Evolutionary conservation across 2,113 vertebrate genomes (phyloP), one percentile per base, ranked within the genome.

Genomic region (Pygoscelis adeliae): DNA sequence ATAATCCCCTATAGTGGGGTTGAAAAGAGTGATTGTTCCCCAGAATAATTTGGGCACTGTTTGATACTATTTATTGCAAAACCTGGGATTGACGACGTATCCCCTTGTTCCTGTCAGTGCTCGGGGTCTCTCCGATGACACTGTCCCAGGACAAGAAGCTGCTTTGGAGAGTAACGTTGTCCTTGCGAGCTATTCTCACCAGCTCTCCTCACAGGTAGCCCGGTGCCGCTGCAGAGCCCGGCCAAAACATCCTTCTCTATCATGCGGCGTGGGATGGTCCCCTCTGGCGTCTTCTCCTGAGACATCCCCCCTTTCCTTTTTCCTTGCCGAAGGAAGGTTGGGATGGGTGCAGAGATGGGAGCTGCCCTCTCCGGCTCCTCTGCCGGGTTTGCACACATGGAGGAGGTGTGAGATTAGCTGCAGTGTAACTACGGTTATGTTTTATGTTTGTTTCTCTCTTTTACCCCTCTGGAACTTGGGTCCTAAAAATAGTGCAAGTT

Each of bases 401-500:
- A 3, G 38, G 66, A 93, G 65, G 73, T 65, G 67, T 25, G 80
- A 65, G 70, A n/a, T 21, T 4, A 20, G 72, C 73, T 32, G 53
- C 55, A 2, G 59, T 9, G 65, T 32, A 58, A 11, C 80, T 66
- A 34, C 49, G 3, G 18, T 52, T 56, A 85, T 56, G 76, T 46
- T 89, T 91, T 58, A 22, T 58, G 50, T 93, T 74, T 70, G 25
- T 73, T 91, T 89, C 90, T 96, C 67, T 76, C 61, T 16, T 80
- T 95, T 96, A 93, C 87, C 86, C 72, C 90, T 97, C 85, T 81
- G 92, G 92, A 97, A 83, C 89, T 34, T 13, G 25, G 50, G 29
- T 87, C 97, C 98, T 98, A 98, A 98, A 98, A 98, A 98, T 97
- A 98, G 97, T 87, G 59, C 26, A 27, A 90, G 93, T 98, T 97